A percentile compares a stretch with the other conserved stretches of the same genome.
Conservation (phyloP, 2,888 invertebrate species). For the Leuctra nigra region DNA sequence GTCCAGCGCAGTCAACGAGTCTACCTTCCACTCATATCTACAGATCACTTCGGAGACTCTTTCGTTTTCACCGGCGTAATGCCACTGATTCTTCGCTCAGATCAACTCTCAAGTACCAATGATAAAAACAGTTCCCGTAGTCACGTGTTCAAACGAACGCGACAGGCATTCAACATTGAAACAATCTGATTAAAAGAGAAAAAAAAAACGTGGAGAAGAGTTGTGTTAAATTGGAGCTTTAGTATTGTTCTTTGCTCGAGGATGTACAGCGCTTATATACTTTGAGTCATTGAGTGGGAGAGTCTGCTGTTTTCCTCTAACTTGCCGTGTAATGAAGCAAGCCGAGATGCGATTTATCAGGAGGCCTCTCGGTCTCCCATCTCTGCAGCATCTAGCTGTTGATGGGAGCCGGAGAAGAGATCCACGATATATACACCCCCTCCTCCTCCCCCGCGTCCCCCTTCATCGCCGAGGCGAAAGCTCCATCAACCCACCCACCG, state of each 20-base stretch:
- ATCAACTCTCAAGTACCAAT: no score
- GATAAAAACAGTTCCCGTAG: no score
- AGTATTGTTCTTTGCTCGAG: neutral
- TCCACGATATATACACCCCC: slow-evolving; percentile 9
- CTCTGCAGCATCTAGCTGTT: slow-evolving; percentile 18
- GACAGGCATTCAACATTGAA: no score
- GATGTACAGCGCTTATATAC: neutral
- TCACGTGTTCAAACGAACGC: no score
- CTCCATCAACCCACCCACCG: slow-evolving; percentile 11
- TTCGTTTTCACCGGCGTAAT: no score
- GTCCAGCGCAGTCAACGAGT: no score
- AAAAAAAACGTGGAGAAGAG: no score
- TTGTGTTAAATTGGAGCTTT: neutral
- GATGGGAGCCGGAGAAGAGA: slow-evolving; percentile 18
- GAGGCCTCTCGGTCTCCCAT: slow-evolving; percentile 8
- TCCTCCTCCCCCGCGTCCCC: slow-evolving; percentile 6
- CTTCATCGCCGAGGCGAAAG: neutral
- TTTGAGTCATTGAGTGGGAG: neutral
- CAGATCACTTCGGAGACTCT: no score
- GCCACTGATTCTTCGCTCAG: no score
- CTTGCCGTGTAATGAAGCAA: slow-evolving; percentile 19
- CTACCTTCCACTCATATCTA: no score
- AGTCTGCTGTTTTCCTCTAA: slow-evolving; percentile 2
- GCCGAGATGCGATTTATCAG: slow-evolving; percentile 22
- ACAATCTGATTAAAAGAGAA: no score